Conservation (phyloP, 1,140 invertebrate species). For the Galendromus occidentalis region DNA sequence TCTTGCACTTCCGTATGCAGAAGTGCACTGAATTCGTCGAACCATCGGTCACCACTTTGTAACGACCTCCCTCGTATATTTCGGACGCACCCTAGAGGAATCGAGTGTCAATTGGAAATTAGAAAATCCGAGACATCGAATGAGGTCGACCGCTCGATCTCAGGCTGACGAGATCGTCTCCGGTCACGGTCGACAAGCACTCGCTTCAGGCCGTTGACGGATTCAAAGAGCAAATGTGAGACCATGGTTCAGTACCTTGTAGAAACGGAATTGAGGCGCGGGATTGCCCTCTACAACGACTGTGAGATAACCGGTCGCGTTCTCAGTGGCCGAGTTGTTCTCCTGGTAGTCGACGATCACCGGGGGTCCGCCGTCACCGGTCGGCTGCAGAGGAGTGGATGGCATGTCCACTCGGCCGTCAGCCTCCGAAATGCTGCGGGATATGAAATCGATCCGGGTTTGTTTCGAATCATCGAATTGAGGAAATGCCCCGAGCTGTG, state of each 20-base stretch:
- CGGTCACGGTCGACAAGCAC: too few species aligned
- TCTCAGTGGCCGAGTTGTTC: constrained; percentile 70
- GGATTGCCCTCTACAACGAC: constrained; percentile 77
- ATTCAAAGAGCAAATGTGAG: constrained; percentile 17
- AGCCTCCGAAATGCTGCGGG: constrained; percentile 59
- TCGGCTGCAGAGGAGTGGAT: constrained; percentile 57
- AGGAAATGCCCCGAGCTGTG: neutral
- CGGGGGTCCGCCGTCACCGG: constrained; percentile 45
- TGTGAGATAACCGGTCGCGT: constrained; percentile 62
- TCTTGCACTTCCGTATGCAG: constrained; percentile 83
- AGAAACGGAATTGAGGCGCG: constrained; percentile 82
- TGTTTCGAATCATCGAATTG: neutral
- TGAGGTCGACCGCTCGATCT: too few species aligned
- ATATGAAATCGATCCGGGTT: neutral
- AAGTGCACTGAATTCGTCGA: constrained; percentile 70
- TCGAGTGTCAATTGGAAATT: too few species aligned
- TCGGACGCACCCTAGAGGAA: constrained; percentile 33
- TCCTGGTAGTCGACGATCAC: constrained; percentile 70
- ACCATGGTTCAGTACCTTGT: constrained; percentile 52
- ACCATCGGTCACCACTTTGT: constrained; percentile 72
- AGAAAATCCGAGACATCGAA: too few species aligned
- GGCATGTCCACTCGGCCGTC: constrained; percentile 69
- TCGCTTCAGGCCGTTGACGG: constrained; percentile 10
- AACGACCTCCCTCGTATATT: constrained; percentile 74
- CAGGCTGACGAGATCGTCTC: too few species aligned